Evolutionary conservation across 2,797 vertebrate species (phyloP), one percentile per base, ranked within the genome.

Genomic region (Huso huso): DNA sequence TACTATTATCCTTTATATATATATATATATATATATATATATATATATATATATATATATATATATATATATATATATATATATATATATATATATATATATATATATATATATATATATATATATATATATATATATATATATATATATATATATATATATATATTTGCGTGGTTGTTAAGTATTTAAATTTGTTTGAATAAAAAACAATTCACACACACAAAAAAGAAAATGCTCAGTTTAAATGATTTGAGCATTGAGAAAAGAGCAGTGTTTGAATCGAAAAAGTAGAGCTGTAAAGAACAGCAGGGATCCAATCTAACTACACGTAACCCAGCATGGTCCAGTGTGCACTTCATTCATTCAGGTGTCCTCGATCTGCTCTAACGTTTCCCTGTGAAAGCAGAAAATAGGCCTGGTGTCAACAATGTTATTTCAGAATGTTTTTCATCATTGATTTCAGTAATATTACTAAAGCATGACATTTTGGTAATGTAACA

Each of bases 151-250:
- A 37, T 37, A 37, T 37, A 37, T 37, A 37, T 37, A 18, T 18
- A 18, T 18, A 18, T n/a, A 18, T 18, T 18, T 18, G 15, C 15
- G 1, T 18, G 15, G 15, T 18, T 18, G 15, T 18, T 18, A 18
- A 18, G 65, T 63, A 70, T 76, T 72, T 76, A 81, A 81, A 77
- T 76, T 73, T 75, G 71, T 70, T 69, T 67, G 66, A 76, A 79
- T 76, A 75, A 80, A 77, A 64, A 55, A 66, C 69, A 53, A 73
- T 66, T 37, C 68, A 48, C 57, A 66, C 23, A 37, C 23, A 71
- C 66, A 72, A 71, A 62, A 72, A 65, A 69, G 70, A 71, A 59
- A 72, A 65, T 75, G 63, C 73, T 75, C 61, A 79, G 72, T 77
- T 80, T 74, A 37, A 37, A 37, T 74, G 70, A 78, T 75, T 77